Base-by-base conservation (phyloP, 2,888 invertebrate genomes). In the Syrphus vitripennis region DNA sequence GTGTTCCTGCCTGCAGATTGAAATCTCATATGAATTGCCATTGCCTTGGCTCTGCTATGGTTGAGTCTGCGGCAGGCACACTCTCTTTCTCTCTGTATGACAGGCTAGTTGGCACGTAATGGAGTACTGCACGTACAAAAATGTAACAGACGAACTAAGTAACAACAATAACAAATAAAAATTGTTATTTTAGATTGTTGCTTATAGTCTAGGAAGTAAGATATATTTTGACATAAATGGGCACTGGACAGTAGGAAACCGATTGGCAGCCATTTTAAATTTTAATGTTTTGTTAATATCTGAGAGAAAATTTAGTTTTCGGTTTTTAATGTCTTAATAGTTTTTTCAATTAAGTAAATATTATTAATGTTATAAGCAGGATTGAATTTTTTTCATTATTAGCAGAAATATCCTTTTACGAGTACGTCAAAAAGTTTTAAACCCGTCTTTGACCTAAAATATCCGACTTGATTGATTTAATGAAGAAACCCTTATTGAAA, bases 31-130 rank as follows among this genome's bases (percentile, higher is more conserved):
- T 78, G 86, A 78, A 82, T 86, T 86, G 77, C 74, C 70, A 16
- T 59, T 67, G 84, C 42, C 81, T 61, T 81, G 4, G 21, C 50
- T 24, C 34, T 10, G 19, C 12, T 59, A 1, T 61, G 61, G 21
- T 42, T 76, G 37, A 48, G 63, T 67, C 72, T 83, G 77, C 42
- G 48, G 65, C 65, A 83, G 74, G 42, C 74, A 57, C 57, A 48
- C 50, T 48, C 48, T 71, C 16, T 48, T 45, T 65, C 57, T 34
- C 50, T 48, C 48, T 71, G 21, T 48, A 53, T 65, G 86, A 70
- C 77, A 78, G 71, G 82, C 61, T 74, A 77, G 86, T 74, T 81
- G 84, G 72, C 84, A 81, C 81, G 81, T 81, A 78, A 81, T 70
- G 31, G 55, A 76, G 69, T 70, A 67, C 40, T 57, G 70, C 59